Evolutionary conservation across 2,113 vertebrate genomes (phyloP).

Genomic region (Percina caprodes): DNA sequence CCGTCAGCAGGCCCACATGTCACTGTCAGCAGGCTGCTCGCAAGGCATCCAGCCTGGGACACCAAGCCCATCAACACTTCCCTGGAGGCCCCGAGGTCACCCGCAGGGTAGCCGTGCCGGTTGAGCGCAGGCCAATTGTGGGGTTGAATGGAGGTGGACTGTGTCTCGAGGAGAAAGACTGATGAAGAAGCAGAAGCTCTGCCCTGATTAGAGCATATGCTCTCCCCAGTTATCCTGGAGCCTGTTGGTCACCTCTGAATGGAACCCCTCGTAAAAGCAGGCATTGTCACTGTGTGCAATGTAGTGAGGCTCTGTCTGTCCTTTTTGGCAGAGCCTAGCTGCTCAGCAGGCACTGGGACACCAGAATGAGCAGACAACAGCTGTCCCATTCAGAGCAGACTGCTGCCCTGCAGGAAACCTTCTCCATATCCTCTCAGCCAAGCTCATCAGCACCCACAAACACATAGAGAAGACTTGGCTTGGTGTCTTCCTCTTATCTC

Average conservation of each 20-base stretch:
- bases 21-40: slow-evolving; percentile 58
- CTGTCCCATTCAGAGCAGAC: slow-evolving; percentile 79
- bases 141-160: slow-evolving; percentile 49
- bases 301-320: slow-evolving; percentile 43
- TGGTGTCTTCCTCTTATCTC: slow-evolving; percentile 24
- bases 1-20: slow-evolving; percentile 69
- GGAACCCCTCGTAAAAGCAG: slow-evolving; percentile 50
- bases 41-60: slow-evolving; percentile 35
- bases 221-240: slow-evolving; percentile 59
- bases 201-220: slow-evolving; percentile 66
- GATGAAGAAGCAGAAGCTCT: slow-evolving; percentile 48
- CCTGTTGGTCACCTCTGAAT: slow-evolving; percentile 67
- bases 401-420: slow-evolving; percentile 72
- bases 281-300: slow-evolving; percentile 52
- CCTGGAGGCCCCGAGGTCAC: slow-evolving; percentile 47
- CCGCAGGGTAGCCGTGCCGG: slow-evolving; percentile 33
- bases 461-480: slow-evolving; percentile 67
- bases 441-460: slow-evolving; percentile 70
- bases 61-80: slow-evolving; percentile 69
- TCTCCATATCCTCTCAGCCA: slow-evolving; percentile 61
- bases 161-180: slow-evolving; percentile 48
- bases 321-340: slow-evolving; percentile 54
- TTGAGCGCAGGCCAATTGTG: slow-evolving; percentile 29
- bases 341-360: slow-evolving; percentile 59
- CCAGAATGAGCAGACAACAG: slow-evolving; percentile 71